Evolutionary conservation across 2,797 vertebrate species (phyloP), one percentile per base, ranked within the genome.

Genomic region (Mareca strepera): DNA sequence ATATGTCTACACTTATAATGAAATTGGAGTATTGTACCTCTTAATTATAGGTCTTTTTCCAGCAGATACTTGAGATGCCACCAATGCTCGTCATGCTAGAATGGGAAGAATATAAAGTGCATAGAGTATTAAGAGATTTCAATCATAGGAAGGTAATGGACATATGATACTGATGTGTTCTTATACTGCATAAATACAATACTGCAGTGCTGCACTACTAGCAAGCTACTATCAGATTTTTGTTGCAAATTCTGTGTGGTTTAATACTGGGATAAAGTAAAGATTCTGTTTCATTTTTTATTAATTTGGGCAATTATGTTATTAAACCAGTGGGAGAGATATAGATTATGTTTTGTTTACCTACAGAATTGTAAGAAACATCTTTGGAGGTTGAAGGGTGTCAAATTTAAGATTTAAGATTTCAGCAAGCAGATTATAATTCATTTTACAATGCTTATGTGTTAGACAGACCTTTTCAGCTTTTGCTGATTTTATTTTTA

Each of bases 31-130:
- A 74, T 89, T 91, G 69, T 21, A 84, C 39, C 63, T 90, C 53
- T 91, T 90, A 91, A 86, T 84, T 92, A 69, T n/a, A 84, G n/a
- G 64, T 82, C 35, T 52, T 82, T 93, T 86, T 90, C 25, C 62
- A 58, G 74, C 25, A 64, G 31, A 29, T 68, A 70, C 28, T 63
- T 93, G 52, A 44, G 20, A 80, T 92, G 46, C 52, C 59, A 86
- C 58, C 41, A 46, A 0, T 53, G 22, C 29, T 31, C 89, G 28
- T 63, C 22, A 55, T 72, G 17, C 39, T 31, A 25, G 44, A 77
- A 80, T 74, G 20, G 39, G 44, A 86, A 56, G 41, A 79, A 63
- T 4, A 48, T 41, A 29, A 86, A 72, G 10, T 1, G 3, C 39
- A 31, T 25, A 56, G 74, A 67, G 28, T 69, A 50, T 46, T 26